A percentile compares a stretch with the other conserved stretches of the same genome.
These are phyloP conservation scores for Furcula furcula DNA, from an alignment of 2,888 invertebrate species.

Conservation along the genomic window DNA sequence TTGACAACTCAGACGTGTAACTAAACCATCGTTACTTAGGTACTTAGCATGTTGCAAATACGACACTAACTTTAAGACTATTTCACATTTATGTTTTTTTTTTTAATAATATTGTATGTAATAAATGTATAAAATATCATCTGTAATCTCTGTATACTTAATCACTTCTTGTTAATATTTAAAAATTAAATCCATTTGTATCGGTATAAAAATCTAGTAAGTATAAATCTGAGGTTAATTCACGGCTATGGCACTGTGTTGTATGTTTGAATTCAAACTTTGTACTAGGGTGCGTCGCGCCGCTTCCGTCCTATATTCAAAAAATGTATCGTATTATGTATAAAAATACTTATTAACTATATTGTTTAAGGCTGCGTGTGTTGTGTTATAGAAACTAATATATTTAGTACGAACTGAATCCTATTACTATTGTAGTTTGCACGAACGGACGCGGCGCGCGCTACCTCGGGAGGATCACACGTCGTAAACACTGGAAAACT, in stretches of 20 bases:
- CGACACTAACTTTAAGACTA: conserved; percentile 74
- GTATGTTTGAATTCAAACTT: conserved; percentile 76
- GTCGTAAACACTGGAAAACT: conserved; percentile 50
- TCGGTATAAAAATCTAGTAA: conserved; percentile 81
- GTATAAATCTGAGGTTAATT: conserved; percentile 79
- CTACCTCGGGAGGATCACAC: conserved; percentile 65
- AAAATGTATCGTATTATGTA: conserved; percentile 61
- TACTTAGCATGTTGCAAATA: conserved; percentile 62
- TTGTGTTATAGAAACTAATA: conserved; percentile 42
- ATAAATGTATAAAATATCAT: conserved; percentile 83
- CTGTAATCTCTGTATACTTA: conserved; percentile 82
- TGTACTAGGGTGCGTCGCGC: conserved; percentile 51
- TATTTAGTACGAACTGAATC: conserved; percentile 52
- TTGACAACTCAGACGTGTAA: conserved; percentile 39
- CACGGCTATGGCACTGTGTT: conserved; percentile 77
- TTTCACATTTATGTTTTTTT: conserved; percentile 64
- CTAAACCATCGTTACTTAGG: conserved; percentile 39
- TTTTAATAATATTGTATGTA: conserved; percentile 80
- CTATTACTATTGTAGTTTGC: conserved; percentile 49
- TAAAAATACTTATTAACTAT: conserved; percentile 79
- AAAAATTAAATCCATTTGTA: conserved; percentile 82
- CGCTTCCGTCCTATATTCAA: conserved; percentile 40
- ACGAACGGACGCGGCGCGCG: conserved; percentile 51
- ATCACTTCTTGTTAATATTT: conserved; percentile 79
- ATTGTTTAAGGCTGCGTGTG: conserved; percentile 74